Evolutionary conservation across 2,113 vertebrate species (phyloP).

Genomic region (mouse (Mus musculus)): DNA sequence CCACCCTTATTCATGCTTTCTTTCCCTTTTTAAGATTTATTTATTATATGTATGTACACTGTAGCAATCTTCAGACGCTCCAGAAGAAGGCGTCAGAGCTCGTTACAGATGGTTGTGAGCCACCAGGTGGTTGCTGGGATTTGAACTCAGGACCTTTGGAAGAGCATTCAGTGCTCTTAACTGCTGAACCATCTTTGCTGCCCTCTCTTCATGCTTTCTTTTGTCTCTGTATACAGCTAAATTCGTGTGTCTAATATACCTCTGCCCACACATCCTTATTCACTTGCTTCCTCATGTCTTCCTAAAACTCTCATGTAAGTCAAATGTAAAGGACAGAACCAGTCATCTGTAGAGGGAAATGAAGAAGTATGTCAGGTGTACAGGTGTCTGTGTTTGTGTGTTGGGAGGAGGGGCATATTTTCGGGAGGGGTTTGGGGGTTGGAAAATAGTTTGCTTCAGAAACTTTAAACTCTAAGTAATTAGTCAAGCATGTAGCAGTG

Average conservation of each 20-base stretch:
- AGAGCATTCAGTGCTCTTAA: no score
- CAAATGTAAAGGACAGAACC: background rate
- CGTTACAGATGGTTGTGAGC: no score
- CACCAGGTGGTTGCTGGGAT: no score
- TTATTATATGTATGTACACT: no score
- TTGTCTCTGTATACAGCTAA: background rate
- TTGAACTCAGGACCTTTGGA: no score
- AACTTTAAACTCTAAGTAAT: conserved; percentile 8
- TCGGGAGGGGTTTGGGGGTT: no score
- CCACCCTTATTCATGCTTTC: background rate
- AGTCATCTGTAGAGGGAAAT: background rate
- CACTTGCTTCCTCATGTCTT: background rate
- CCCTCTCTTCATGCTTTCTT: background rate
- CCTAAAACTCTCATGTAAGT: background rate
- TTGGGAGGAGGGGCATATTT: background rate
- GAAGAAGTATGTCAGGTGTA: background rate
- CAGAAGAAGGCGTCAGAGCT: no score
- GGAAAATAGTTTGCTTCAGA: background rate
- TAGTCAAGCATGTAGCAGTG: background rate
- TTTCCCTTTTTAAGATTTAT: no score
- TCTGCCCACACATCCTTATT: background rate
- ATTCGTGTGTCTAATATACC: no score
- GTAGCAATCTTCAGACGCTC: no score
- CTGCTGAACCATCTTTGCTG: no score
- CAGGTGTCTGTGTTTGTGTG: background rate